Evolutionary conservation across 2,797 vertebrate genomes (phyloP).

Genomic region (Sarcophilus harrisii): DNA sequence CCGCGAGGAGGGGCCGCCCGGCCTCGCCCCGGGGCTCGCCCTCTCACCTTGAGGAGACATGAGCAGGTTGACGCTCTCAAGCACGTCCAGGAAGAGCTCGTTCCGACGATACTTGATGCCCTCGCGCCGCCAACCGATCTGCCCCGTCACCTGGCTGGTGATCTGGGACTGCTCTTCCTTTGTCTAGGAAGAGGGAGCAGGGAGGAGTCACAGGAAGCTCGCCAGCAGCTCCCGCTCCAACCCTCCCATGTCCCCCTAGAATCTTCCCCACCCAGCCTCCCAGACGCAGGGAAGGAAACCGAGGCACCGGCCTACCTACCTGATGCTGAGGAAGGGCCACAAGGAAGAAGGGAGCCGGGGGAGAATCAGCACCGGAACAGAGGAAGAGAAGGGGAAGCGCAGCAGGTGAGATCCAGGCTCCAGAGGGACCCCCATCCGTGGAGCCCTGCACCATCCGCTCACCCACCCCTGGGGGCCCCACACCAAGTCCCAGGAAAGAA

Average conservation of each 20-base stretch:
- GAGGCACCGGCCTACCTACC: conserved; percentile 85
- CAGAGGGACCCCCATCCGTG: conserved; percentile 54
- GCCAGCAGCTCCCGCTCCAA: neutral
- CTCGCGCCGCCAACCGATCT: conserved; percentile 98
- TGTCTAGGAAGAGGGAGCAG: conserved; percentile 86
- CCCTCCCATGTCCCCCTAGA: neutral
- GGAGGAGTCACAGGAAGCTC: neutral
- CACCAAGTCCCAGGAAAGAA: neutral
- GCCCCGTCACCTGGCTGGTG: conserved; percentile 99
- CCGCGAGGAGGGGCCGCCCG: neutral
- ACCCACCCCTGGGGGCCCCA: conserved; percentile 22
- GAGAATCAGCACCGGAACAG: conserved; percentile 70
- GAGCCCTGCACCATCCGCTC: conserved; percentile 9
- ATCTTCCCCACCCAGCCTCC: neutral
- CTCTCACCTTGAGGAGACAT: conserved; percentile 97
- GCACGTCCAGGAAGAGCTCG: conserved; percentile 97
- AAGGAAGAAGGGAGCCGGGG: conserved; percentile 77
- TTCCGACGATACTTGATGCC: conserved; percentile 99
- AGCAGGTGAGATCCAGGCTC: conserved; percentile 77
- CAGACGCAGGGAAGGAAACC: neutral
- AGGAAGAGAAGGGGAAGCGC: conserved; percentile 78
- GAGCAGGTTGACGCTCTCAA: conserved; percentile 98
- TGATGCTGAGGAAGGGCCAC: conserved; percentile 86
- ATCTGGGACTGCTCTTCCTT: conserved; percentile 99
- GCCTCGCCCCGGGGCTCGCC: neutral